Evolutionary conservation across 2,797 vertebrate species (phyloP).

Genomic region (Percopsis omiscomaycus): DNA sequence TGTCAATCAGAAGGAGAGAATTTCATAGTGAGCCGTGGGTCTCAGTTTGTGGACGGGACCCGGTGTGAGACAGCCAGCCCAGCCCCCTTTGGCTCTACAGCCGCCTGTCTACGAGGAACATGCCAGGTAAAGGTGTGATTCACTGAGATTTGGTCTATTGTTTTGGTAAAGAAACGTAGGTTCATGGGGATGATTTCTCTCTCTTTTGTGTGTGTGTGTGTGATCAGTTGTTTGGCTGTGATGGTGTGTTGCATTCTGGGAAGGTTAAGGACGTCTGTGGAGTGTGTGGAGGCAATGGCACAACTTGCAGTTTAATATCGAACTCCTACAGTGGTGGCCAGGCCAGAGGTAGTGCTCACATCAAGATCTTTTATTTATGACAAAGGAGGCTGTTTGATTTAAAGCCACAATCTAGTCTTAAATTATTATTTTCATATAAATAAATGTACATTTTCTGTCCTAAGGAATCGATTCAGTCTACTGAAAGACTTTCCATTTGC

Average conservation of each 20-base stretch:
- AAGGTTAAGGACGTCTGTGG: constrained; percentile 81
- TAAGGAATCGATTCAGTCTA: too few species aligned
- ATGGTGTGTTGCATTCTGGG: constrained; percentile 84
- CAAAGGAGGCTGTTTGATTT: too few species aligned
- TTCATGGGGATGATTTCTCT: background rate
- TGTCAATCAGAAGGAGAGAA: constrained; percentile 84
- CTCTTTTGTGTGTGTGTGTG: constrained; percentile 20
- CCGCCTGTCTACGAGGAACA: constrained; percentile 82
- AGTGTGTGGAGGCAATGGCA: constrained; percentile 87
- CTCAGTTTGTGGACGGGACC: constrained; percentile 88
- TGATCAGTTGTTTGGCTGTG: constrained; percentile 88
- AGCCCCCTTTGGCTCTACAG: constrained; percentile 52
- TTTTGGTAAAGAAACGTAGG: background rate
- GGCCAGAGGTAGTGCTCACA: constrained; percentile 77
- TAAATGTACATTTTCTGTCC: too few species aligned
- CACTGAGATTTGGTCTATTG: too few species aligned
- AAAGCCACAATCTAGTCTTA: too few species aligned
- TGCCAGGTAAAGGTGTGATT: constrained; percentile 81
- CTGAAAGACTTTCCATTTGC: too few species aligned
- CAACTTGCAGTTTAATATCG: constrained; percentile 77
- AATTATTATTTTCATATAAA: too few species aligned
- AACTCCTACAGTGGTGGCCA: constrained; percentile 82
- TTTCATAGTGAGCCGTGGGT: constrained; percentile 88
- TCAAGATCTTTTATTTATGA: background rate
- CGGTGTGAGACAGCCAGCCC: constrained; percentile 78